Conservation (phyloP, 53 echinoderm and acorn worm species). For the Patiria pectinifera region DNA sequence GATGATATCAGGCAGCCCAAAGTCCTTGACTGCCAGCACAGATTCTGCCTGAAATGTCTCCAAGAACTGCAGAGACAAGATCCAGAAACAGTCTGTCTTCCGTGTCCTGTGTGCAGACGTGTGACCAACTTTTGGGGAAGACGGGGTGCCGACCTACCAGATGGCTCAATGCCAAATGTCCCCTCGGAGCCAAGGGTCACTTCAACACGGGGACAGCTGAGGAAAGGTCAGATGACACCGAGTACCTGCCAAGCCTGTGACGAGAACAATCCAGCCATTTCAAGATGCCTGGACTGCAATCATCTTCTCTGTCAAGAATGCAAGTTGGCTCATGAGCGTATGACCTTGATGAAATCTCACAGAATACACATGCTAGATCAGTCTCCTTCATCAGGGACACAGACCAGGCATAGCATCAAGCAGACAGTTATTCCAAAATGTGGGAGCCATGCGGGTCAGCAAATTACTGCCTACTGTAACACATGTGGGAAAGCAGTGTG, state of each 20-base stretch:
- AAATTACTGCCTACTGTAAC: not conserved
- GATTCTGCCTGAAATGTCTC: not conserved
- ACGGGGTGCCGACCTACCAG: not conserved
- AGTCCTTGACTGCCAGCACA: not conserved
- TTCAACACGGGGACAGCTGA: not conserved
- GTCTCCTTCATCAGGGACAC: not conserved
- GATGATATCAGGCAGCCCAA: not conserved
- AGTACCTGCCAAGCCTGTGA: too few species aligned
- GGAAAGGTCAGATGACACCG: not conserved
- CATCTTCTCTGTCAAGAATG: too few species aligned
- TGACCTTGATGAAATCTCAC: not conserved
- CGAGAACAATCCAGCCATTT: constrained; percentile 5
- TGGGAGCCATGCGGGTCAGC: not conserved
- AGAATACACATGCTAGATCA: not conserved
- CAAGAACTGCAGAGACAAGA: not conserved
- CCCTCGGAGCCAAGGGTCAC: too few species aligned
- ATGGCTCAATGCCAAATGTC: not conserved
- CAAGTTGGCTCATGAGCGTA: too few species aligned
- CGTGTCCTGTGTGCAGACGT: not conserved
- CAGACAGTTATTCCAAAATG: not conserved
- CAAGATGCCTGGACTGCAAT: not conserved
- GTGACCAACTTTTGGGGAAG: not conserved
- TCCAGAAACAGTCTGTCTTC: not conserved
- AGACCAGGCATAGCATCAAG: not conserved
- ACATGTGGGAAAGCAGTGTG: not conserved